phyloP scores from a whole-genome alignment of 1,140 invertebrate species.

The Tetragonula clypearis region DNA sequence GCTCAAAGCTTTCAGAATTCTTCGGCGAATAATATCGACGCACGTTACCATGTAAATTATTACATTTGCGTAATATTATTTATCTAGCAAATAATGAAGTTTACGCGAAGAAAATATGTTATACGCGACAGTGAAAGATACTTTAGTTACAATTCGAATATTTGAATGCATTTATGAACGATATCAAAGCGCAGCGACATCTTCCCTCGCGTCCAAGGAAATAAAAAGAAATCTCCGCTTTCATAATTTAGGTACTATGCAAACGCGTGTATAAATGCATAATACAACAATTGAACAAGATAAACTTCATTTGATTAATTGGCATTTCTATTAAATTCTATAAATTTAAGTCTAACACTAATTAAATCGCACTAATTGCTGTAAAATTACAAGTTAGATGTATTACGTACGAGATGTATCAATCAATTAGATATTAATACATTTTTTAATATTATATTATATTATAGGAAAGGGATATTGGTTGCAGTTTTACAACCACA shows the following conservation, averaged over 20 bases:
- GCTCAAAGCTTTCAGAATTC: neutral
- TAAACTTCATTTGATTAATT: neutral
- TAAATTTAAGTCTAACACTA: neutral
- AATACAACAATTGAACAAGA: neutral
- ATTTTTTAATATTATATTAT: neutral
- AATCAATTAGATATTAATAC: neutral
- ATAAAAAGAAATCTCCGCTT: neutral
- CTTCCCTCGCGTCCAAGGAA: neutral
- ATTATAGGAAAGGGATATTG: neutral
- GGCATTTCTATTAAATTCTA: neutral
- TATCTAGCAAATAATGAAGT: neutral
- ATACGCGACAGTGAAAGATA: neutral
- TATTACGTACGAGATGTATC: neutral
- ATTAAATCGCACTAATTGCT: neutral
- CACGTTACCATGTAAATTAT: neutral
- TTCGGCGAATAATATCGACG: too few relatives aligned
- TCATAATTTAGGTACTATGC: neutral
- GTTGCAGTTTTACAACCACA: neutral
- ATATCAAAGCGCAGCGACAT: neutral
- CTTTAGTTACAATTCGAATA: neutral
- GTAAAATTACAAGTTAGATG: neutral
- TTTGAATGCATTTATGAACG: constrained; percentile 11
- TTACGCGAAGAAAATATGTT: neutral
- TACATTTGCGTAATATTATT: neutral
- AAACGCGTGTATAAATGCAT: neutral